These are phyloP conservation scores for Agrilus mali DNA, from an alignment of 2,888 invertebrate genomes.

Conservation along the genomic window DNA sequence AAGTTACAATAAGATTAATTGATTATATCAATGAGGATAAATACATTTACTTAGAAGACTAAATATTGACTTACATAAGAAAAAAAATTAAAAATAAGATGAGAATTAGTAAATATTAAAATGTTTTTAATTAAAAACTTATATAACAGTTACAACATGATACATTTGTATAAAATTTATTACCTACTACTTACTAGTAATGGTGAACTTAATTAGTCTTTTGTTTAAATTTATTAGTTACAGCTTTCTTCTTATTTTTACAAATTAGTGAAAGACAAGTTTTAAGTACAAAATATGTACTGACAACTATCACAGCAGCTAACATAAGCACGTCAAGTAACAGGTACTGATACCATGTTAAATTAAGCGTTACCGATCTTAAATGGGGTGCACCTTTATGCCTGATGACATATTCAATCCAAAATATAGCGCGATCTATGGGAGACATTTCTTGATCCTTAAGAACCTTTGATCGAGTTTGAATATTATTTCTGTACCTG, in stretches of 20 bases:
- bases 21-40: too few species aligned
- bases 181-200: too few species aligned
- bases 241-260: background rate
- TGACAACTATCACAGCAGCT: background rate
- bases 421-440: conserved; percentile 17
- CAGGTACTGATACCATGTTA: conserved; percentile 15
- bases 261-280: conserved; percentile 1
- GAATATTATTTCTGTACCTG: conserved; percentile 13
- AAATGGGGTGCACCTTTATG: conserved; percentile 15
- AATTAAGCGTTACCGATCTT: conserved; percentile 11
- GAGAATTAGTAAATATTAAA: too few species aligned
- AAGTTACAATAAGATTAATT: too few species aligned
- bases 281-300: background rate
- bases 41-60: too few species aligned
- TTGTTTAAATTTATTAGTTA: background rate
- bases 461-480: conserved; percentile 12
- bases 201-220: too few species aligned
- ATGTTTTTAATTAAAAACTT: too few species aligned
- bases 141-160: too few species aligned
- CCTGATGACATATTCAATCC: conserved; percentile 17
- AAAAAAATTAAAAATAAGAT: too few species aligned
- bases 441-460: conserved; percentile 16
- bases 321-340: conserved; percentile 14
- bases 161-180: too few species aligned
- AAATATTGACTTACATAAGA: too few species aligned